Evolutionary conservation across 2,888 invertebrate species (phyloP).

Genomic region (Acheta domesticus): DNA sequence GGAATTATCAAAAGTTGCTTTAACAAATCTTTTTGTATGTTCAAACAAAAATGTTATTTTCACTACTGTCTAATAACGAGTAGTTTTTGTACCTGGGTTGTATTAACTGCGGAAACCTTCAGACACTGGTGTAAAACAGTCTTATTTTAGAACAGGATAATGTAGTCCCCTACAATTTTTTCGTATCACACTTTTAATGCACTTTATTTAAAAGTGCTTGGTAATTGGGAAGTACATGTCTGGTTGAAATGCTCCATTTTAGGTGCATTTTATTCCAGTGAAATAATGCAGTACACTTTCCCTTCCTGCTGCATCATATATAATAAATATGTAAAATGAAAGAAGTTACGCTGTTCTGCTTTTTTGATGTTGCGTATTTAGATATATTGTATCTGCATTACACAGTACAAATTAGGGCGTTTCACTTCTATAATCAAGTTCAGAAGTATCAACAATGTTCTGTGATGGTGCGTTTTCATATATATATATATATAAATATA

Average conservation of each 20-base stretch:
- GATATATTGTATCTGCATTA: background rate
- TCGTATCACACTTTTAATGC: background rate
- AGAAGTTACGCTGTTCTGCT: too few species aligned
- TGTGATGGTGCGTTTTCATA: background rate
- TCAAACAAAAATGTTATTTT: background rate
- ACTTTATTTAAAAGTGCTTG: too few species aligned
- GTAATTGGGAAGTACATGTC: too few species aligned
- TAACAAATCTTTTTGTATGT: background rate
- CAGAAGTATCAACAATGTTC: background rate
- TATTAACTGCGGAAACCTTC: background rate
- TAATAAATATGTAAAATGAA: too few species aligned
- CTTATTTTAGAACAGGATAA: background rate
- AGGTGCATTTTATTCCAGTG: too few species aligned
- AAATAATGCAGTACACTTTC: too few species aligned
- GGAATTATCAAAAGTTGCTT: too few species aligned
- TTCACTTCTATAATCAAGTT: background rate
- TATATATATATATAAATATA: too few species aligned
- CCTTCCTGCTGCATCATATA: too few species aligned
- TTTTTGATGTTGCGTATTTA: conserved; percentile 7
- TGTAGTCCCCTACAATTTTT: background rate
- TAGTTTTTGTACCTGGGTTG: conserved; percentile 12
- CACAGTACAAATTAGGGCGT: background rate
- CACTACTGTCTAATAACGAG: background rate
- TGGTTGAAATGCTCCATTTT: too few species aligned
- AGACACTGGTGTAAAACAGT: background rate